phyloP scores from a whole-genome alignment of 2,797 vertebrate genomes.

The Peromyscus melanophrys region DNA sequence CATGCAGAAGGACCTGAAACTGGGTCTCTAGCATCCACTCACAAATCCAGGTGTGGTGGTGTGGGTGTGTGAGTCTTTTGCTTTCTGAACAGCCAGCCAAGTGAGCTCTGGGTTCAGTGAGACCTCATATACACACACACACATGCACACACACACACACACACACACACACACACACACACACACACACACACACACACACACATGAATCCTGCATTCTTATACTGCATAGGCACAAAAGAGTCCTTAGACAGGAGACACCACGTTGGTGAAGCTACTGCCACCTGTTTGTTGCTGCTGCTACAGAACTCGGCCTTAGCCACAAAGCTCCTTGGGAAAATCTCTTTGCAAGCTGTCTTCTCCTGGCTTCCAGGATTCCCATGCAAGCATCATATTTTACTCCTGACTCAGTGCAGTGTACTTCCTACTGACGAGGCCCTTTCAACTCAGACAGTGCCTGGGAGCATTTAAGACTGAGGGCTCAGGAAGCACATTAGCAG shows the following conservation, averaged over 20 bases:
- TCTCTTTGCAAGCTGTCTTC: neutral
- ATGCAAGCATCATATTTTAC: neutral
- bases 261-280: neutral
- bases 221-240: neutral
- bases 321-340: neutral
- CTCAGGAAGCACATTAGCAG: constrained; percentile 80
- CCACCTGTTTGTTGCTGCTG: fast-evolving
- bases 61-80: neutral
- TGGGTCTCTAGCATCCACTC: neutral
- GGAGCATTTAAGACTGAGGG: constrained; percentile 79
- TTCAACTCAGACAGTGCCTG: constrained; percentile 50
- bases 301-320: neutral
- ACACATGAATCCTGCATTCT: neutral
- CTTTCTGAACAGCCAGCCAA: neutral
- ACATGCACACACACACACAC: neutral
- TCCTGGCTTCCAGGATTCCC: neutral
- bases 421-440: constrained; percentile 33
- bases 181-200: no score
- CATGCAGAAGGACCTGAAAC: neutral
- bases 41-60: neutral
- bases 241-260: neutral
- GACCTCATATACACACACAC: no score
- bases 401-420: constrained; percentile 41
- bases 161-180: neutral
- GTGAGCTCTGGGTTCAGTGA: neutral